Evolutionary conservation across 2,113 vertebrate species (phyloP).

Genomic region (Brachypodius melanocephalos): DNA sequence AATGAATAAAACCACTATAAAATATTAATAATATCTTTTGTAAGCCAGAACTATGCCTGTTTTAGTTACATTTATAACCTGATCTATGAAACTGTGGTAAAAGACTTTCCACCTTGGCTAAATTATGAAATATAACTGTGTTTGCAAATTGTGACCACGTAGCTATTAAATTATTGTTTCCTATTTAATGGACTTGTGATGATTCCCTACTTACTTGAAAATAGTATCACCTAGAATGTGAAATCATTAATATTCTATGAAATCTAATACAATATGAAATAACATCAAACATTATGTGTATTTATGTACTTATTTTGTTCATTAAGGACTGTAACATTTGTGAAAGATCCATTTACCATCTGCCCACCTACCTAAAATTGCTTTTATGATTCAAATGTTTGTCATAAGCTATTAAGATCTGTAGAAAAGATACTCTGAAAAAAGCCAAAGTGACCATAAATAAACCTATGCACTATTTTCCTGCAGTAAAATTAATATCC

Average conservation of each 20-base stretch:
- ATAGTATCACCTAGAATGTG: neutral
- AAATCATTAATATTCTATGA: neutral
- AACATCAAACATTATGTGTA: neutral
- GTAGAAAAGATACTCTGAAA: neutral
- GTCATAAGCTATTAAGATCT: neutral
- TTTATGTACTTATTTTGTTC: neutral
- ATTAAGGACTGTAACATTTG: neutral
- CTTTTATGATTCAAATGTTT: neutral
- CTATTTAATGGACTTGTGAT: neutral
- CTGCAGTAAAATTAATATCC: neutral
- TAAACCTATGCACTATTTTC: neutral
- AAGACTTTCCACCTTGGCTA: neutral
- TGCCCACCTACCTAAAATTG: neutral
- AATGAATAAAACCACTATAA: neutral
- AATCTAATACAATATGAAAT: neutral
- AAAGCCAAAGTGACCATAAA: neutral
- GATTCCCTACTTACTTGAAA: neutral
- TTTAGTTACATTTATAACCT: neutral
- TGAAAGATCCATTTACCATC: neutral
- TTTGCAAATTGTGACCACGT: neutral
- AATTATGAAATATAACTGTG: neutral
- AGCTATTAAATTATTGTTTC: neutral
- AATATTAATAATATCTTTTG: neutral
- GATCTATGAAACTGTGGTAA: neutral
- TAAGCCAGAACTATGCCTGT: neutral